A percentile compares a stretch with the other conserved stretches of the same genome.
Conservation (phyloP, 2,113 vertebrate species). For the Sinocyclocheilus anophthalmus region DNA sequence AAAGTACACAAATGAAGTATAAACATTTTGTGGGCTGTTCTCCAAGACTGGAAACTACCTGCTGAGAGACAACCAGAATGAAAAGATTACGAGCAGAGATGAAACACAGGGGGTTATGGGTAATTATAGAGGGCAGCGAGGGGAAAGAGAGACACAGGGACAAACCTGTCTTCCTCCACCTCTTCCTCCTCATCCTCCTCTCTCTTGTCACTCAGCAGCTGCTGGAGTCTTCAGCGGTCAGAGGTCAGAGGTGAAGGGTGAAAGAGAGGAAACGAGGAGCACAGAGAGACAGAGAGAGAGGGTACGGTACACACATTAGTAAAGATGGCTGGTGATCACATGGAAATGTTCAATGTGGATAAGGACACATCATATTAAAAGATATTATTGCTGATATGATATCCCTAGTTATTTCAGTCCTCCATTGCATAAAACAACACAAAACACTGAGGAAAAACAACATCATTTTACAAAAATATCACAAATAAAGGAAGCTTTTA, state of each 20-base stretch:
- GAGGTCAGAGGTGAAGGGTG: conserved; percentile 65
- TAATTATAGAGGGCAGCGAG: conserved; percentile 71
- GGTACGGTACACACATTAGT: conserved; percentile 38
- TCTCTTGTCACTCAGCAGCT: conserved; percentile 92
- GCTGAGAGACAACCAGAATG: conserved; percentile 73
- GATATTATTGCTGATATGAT: neutral
- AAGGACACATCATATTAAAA: neutral
- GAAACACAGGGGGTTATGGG: conserved; percentile 64
- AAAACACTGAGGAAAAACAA: neutral
- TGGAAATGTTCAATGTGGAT: neutral
- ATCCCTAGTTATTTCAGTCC: neutral
- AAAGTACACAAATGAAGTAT: neutral
- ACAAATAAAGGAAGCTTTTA: neutral
- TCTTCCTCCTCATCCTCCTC: conserved; percentile 79
- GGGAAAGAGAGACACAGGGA: conserved; percentile 49
- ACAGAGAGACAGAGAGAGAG: conserved; percentile 25
- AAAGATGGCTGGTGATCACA: conserved; percentile 13
- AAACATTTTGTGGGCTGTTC: conserved; percentile 45
- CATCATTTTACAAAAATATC: neutral
- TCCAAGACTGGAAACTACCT: conserved; percentile 69
- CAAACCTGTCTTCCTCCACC: conserved; percentile 77
- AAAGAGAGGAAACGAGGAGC: conserved; percentile 76
- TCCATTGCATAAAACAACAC: neutral
- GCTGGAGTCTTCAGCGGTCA: conserved; percentile 90
- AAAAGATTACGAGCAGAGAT: conserved; percentile 69